Evolutionary conservation across 2,888 invertebrate genomes (phyloP).

Genomic region (Imbricaverruca yamaguchii): DNA sequence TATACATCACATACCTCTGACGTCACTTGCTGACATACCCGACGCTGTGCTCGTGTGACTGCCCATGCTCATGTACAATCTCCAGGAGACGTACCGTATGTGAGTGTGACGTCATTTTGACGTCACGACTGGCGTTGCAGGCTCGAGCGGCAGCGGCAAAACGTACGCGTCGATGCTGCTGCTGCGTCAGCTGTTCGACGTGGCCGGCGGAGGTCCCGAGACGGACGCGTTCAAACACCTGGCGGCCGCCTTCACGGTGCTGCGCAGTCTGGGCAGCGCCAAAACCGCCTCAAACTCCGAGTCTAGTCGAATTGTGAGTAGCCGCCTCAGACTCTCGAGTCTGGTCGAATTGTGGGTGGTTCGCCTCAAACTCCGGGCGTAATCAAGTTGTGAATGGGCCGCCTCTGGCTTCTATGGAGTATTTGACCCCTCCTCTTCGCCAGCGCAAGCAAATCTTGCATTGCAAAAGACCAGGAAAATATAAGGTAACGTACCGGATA

Average conservation of each 20-base stretch:
- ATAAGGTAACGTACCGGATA: too few species aligned
- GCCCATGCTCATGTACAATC: too few species aligned
- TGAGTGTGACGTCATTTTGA: background rate
- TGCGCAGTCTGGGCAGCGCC: conserved; percentile 82
- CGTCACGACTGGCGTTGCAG: conserved; percentile 43
- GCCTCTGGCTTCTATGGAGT: too few species aligned
- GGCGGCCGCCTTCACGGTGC: conserved; percentile 88
- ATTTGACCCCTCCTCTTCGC: too few species aligned
- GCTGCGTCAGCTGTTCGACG: conserved; percentile 81
- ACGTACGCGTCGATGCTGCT: conserved; percentile 87
- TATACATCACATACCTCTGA: too few species aligned
- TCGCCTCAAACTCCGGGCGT: background rate
- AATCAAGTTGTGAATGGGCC: too few species aligned
- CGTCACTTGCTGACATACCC: too few species aligned
- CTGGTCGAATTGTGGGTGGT: conserved; percentile 74
- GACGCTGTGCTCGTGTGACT: too few species aligned
- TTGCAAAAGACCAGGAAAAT: too few species aligned
- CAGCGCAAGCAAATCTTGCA: too few species aligned
- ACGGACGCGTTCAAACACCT: conserved; percentile 94
- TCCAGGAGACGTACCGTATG: too few species aligned
- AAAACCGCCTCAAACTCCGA: conserved; percentile 84
- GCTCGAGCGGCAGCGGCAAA: conserved; percentile 87
- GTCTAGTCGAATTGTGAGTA: conserved; percentile 80
- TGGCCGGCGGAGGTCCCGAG: conserved; percentile 88
- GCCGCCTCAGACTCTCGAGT: conserved; percentile 49